Conservation (phyloP, 2,888 invertebrate genomes). For the Endomychus coccineus region DNA sequence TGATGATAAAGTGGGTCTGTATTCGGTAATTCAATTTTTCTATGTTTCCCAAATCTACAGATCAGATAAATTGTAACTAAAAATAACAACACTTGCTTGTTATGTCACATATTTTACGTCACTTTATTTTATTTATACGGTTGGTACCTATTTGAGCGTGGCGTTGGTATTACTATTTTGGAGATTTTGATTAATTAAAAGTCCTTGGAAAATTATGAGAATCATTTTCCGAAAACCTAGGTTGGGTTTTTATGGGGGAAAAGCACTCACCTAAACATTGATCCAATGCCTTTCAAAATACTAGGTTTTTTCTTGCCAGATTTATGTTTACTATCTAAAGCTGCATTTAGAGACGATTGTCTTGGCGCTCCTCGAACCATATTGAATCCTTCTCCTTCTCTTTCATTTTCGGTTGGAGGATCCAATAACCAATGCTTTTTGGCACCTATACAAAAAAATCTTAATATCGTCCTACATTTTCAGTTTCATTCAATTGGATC, state of each 20-base stretch:
- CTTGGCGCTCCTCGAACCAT: slow-evolving; percentile 60
- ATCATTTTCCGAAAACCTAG: slow-evolving; percentile 1
- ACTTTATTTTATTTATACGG: too few relatives aligned
- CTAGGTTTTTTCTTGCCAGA: slow-evolving; percentile 61
- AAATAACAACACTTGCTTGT: too few relatives aligned
- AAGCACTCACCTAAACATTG: slow-evolving; percentile 60
- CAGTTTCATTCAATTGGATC: slow-evolving; percentile 38
- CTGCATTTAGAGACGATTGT: slow-evolving; percentile 70
- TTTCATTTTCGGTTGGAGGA: slow-evolving; percentile 54
- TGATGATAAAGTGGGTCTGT: slow-evolving; percentile 34
- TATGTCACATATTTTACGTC: too few relatives aligned
- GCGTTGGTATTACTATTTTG: too few relatives aligned
- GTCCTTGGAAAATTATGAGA: too few relatives aligned
- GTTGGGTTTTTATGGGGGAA: background rate
- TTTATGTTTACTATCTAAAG: slow-evolving; percentile 49
- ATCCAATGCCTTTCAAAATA: slow-evolving; percentile 69
- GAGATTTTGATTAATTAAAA: too few relatives aligned
- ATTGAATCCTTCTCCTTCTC: slow-evolving; percentile 55
- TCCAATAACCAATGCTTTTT: slow-evolving; percentile 77
- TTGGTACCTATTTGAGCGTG: too few relatives aligned
- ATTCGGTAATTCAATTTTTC: slow-evolving; percentile 46
- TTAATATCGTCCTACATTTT: too few relatives aligned
- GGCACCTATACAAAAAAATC: slow-evolving; percentile 52
- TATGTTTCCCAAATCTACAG: slow-evolving; percentile 57
- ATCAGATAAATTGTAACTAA: too few relatives aligned